Percentiles rank a stretch among this genome's conserved stretches.
phyloP scores from a whole-genome alignment of 92 coral and sea anemone genomes.

The Plumapathes pennacea region DNA sequence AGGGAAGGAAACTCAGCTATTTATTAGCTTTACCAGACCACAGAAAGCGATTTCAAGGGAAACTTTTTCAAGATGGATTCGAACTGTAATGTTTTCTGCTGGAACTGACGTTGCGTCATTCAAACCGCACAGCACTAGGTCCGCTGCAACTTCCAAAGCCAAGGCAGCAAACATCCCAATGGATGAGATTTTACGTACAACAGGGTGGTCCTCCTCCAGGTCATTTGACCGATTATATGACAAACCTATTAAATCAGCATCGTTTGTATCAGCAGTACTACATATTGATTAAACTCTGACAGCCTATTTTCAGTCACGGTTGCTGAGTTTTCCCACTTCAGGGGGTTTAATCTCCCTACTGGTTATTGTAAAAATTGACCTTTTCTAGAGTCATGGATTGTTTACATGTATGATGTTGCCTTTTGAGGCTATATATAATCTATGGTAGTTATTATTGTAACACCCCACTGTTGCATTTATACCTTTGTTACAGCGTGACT shows the following conservation, averaged over 20 bases:
- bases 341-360: too few species aligned
- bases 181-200: slow-evolving; percentile 61
- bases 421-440: too few species aligned
- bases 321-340: too few species aligned
- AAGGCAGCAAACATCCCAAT: slow-evolving; percentile 39
- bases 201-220: slow-evolving; percentile 62
- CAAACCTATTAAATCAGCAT: slow-evolving; percentile 13
- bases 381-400: too few species aligned
- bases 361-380: too few species aligned
- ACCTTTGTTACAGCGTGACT: too few species aligned
- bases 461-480: too few species aligned
- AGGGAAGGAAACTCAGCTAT: slow-evolving; percentile 30
- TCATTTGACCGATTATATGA: slow-evolving; percentile 67
- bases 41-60: slow-evolving; percentile 13
- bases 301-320: too few species aligned
- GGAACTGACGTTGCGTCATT: slow-evolving; percentile 43
- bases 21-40: slow-evolving; percentile 39
- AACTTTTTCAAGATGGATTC: slow-evolving; percentile 38
- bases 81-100: slow-evolving; percentile 20
- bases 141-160: slow-evolving; percentile 66
- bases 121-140: slow-evolving; percentile 69
- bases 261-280: slow-evolving; percentile 1
- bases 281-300: slow-evolving; percentile 1
- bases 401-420: too few species aligned
- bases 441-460: too few species aligned